These are phyloP conservation scores for Yasuhikotakia modesta DNA, from an alignment of 2,797 vertebrate species.

Conservation along the genomic window DNA sequence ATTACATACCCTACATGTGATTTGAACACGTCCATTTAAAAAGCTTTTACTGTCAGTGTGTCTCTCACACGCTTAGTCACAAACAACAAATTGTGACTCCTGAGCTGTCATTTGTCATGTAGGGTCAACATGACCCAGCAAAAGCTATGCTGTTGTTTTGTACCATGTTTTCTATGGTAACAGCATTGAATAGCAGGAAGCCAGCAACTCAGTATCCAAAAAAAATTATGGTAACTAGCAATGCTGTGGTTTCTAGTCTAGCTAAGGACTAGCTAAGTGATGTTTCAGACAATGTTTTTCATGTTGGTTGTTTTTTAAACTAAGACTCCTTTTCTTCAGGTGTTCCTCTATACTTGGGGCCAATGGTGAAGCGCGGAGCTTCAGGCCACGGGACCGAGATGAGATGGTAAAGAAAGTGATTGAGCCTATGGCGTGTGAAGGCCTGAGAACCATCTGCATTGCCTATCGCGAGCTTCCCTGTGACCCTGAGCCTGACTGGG, in stretches of 20 bases:
- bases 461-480: slow-evolving; percentile 83
- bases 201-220: not conserved
- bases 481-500: slow-evolving; percentile 87
- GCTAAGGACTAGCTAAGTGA: no score
- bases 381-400: slow-evolving; percentile 85
- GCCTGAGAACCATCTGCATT: slow-evolving; percentile 89
- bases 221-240: not conserved
- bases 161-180: not conserved
- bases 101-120: not conserved
- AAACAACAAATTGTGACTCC: not conserved
- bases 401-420: slow-evolving; percentile 90
- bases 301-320: not conserved
- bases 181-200: not conserved
- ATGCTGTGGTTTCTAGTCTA: no score
- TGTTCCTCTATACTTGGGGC: slow-evolving; percentile 81
- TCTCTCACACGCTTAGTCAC: not conserved
- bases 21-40: not conserved
- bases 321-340: slow-evolving; percentile 65
- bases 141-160: not conserved
- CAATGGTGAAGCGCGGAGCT: slow-evolving; percentile 75
- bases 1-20: not conserved
- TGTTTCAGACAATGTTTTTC: not conserved
- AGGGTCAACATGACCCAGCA: not conserved
- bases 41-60: not conserved
- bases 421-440: slow-evolving; percentile 91